Evolutionary conservation across 2,113 vertebrate species (phyloP).

Genomic region (Muntiacus reevesi): DNA sequence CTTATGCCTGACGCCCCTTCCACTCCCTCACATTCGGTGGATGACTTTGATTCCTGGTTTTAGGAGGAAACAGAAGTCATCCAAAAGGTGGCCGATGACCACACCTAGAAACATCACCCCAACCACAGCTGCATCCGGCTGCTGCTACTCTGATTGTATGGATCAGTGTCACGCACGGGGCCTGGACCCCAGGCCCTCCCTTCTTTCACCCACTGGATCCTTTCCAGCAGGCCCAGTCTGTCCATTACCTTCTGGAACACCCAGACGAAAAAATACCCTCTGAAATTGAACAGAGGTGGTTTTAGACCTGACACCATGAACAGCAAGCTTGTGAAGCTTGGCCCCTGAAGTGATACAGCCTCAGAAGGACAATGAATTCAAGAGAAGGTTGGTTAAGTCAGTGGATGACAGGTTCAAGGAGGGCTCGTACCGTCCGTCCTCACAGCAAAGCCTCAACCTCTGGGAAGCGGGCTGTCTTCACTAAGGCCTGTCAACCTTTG

Average conservation of each 20-base stretch:
- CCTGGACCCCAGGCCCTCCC: neutral
- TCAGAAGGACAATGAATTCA: neutral
- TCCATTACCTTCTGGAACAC: neutral
- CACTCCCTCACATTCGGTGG: neutral
- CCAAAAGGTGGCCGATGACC: too few species aligned
- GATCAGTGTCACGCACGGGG: too few species aligned
- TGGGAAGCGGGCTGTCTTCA: neutral
- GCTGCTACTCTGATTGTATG: rapidly evolving
- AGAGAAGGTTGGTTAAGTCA: neutral
- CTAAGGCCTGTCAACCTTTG: neutral
- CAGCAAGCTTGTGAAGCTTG: neutral
- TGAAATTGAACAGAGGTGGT: neutral
- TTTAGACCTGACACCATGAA: neutral
- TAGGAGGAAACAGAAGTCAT: neutral
- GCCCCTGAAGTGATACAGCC: neutral
- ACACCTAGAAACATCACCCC: neutral
- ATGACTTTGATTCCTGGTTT: neutral
- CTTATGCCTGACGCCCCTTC: rapidly evolving
- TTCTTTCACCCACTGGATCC: neutral
- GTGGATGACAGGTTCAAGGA: neutral
- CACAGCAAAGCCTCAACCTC: neutral
- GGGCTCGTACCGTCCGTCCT: neutral
- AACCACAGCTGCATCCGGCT: rapidly evolving
- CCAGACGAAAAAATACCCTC: neutral
- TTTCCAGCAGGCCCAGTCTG: neutral